A percentile compares a stretch with the other conserved stretches of the same genome.
Evolutionary conservation across 2,797 vertebrate species (phyloP).

Genomic region (Sardinella longiceps): DNA sequence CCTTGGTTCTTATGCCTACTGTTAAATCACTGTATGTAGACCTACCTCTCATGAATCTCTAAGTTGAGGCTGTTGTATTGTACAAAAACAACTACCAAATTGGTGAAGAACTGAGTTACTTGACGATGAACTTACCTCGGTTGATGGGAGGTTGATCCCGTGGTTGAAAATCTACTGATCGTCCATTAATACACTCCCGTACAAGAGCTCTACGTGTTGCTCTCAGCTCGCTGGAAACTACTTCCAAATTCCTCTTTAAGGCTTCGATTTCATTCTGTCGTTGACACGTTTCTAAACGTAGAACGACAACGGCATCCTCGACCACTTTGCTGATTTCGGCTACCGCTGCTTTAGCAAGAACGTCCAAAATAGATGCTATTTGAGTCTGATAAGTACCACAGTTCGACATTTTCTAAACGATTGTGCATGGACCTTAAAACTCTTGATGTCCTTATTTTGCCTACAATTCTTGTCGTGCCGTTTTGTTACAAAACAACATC

Average conservation of each 20-base stretch:
- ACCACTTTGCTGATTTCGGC: conserved; percentile 74
- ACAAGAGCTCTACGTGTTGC: conserved; percentile 14
- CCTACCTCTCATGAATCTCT: too few species aligned
- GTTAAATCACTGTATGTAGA: too few species aligned
- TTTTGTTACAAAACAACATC: not conserved
- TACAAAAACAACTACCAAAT: not conserved
- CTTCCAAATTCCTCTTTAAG: conserved; percentile 16
- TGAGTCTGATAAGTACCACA: conserved; percentile 68
- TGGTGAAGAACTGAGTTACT: not conserved
- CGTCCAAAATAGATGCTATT: conserved; percentile 73
- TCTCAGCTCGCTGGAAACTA: conserved; percentile 1
- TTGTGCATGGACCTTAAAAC: not conserved
- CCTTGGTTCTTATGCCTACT: too few species aligned
- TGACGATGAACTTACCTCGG: not conserved
- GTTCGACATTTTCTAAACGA: conserved; percentile 64
- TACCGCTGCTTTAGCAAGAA: conserved; percentile 72
- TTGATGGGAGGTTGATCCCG: not conserved
- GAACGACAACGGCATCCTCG: conserved; percentile 72
- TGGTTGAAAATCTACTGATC: not conserved
- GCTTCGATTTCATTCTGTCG: conserved; percentile 4
- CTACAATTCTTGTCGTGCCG: not conserved
- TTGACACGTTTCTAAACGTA: conserved; percentile 55
- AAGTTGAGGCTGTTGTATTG: too few species aligned
- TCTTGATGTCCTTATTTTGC: not conserved
- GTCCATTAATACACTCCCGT: conserved; percentile 4